These are phyloP conservation scores for Parthenolecanium corni DNA, from an alignment of 2,888 invertebrate genomes.

Conservation along the genomic window DNA sequence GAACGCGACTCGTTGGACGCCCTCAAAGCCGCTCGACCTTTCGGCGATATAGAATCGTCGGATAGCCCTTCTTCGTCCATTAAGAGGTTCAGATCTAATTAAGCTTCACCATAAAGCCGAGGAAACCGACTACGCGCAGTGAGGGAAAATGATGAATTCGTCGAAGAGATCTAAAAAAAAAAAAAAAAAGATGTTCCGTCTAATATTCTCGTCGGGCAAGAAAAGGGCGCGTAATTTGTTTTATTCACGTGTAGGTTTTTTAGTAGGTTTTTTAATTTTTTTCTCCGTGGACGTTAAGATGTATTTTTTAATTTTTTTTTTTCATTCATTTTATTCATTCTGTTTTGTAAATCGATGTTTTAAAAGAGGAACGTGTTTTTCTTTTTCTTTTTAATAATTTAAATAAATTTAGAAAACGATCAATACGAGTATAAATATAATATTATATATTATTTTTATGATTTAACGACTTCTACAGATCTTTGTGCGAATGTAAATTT, in stretches of 20 bases:
- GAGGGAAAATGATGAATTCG: background rate
- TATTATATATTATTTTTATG: background rate
- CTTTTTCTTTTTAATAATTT: no score
- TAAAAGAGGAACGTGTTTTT: slow-evolving; percentile 1
- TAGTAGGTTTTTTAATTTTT: no score
- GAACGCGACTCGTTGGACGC: background rate
- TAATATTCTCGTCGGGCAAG: no score
- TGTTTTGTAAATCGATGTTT: background rate
- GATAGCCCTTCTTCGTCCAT: background rate
- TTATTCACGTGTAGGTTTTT: no score
- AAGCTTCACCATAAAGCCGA: background rate
- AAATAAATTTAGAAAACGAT: background rate
- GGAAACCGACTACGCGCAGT: background rate
- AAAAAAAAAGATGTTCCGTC: no score
- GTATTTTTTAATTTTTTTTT: no score
- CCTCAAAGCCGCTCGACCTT: background rate
- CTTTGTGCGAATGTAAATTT: background rate
- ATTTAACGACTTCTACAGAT: background rate
- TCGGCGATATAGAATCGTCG: no score
- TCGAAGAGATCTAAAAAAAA: no score
- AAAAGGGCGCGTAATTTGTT: no score
- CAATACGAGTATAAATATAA: background rate
- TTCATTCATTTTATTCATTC: background rate
- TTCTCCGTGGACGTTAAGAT: no score
- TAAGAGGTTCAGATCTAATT: slow-evolving; percentile 12